Evolutionary conservation across 37 sponge, comb jelly and placozoan genomes (phyloP), one percentile per base, ranked within the genome.

Genomic region (Haliclona indistincta): DNA sequence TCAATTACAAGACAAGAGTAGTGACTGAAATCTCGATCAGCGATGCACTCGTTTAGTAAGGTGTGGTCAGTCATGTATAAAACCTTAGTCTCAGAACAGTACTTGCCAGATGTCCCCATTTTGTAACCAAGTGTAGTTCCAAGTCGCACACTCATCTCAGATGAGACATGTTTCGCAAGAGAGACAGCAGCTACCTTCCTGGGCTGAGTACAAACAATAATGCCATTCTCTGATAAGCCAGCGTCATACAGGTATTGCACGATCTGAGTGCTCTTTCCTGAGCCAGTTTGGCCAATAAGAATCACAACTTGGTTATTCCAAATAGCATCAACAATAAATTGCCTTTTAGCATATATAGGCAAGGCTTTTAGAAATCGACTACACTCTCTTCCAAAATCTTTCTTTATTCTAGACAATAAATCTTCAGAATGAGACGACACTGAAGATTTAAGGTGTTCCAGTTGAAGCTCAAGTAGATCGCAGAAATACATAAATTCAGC

Each of bases 201-300:
- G 26, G 95, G 95, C 45, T 94, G 92, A 26, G 95, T 89, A 41
- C 92, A 89, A 3, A 75, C 81, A 33, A 58, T 74, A 11, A 80
- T 6, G 29, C 78, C 73, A 47, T 47, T 47, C 13, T 47, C 15
- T 47, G 51, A 10, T 44, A 84, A 75, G 4, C 80, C 86, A 42
- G 86, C 86, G 66, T 87, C 93, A 79, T 79, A 82, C 13, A 47
- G 51, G 73, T 90, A 94, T 61, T 94, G 95, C 0, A 84, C 84
- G 6, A 94, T 40, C 69, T 94, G 95, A n/a, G 95, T 94, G 70
- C 91, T 94, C 68, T 94, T 94, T n/a, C 95, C 91, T n/a, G 91
- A 94, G 1, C 94, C 94, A 42, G 94, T 89, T 74, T 89, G 91
- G 23, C 84, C 90, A 70, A 86, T 78, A 11, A 94, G 72, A 65